Percentiles rank a stretch among this genome's conserved stretches.
Conservation (phyloP, 2,113 vertebrate genomes). For the Ailuropoda melanoleuca region DNA sequence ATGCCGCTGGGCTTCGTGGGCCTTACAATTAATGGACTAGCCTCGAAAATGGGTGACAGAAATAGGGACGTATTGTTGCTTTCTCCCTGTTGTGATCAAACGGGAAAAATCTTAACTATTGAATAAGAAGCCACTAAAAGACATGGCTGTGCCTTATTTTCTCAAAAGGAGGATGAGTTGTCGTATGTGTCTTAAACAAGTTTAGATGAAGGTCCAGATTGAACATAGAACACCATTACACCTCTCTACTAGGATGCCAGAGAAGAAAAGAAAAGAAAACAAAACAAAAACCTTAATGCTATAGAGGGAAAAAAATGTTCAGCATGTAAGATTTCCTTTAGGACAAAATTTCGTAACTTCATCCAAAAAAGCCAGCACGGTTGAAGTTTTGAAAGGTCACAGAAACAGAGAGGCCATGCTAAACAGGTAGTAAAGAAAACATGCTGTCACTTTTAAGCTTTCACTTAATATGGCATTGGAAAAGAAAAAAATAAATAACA, state of each 20-base stretch:
- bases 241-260: constrained; percentile 48
- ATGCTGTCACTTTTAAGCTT: not conserved
- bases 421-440: not conserved
- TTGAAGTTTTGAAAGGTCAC: not conserved
- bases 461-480: not conserved
- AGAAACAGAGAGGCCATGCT: not conserved
- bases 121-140: constrained; percentile 80
- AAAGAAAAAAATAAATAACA: not conserved
- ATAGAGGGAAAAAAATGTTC: not conserved
- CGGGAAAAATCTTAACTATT: constrained; percentile 46
- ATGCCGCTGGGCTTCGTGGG: rapidly evolving
- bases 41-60: not conserved
- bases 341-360: constrained; percentile 9
- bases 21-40: rapidly evolving
- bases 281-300: not conserved
- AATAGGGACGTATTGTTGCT: no score
- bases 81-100: not conserved
- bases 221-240: constrained; percentile 88
- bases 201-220: constrained; percentile 89
- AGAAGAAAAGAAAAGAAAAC: rapidly evolving
- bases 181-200: constrained; percentile 89
- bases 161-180: constrained; percentile 83
- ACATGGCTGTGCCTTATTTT: constrained; percentile 84
- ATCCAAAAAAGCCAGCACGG: constrained; percentile 15
- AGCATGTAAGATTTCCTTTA: not conserved